Conservation (phyloP, 1,140 invertebrate genomes). For the Parasteatoda tepidariorum region DNA sequence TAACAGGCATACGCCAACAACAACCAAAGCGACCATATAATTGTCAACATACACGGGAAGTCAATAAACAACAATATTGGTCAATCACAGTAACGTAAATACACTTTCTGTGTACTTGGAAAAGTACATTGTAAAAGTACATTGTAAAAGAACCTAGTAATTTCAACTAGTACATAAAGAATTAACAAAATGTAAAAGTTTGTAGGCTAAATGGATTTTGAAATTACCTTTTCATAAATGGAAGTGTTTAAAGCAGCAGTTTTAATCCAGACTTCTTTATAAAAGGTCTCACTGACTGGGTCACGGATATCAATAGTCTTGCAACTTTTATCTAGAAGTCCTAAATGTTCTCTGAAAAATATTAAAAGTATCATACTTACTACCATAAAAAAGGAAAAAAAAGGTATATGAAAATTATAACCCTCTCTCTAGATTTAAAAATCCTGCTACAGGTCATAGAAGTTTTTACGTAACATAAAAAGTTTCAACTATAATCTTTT, state of each 20-base stretch:
- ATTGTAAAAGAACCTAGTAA: neutral
- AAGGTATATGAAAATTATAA: no score
- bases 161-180: neutral
- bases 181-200: neutral
- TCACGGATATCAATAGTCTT: conserved; percentile 76
- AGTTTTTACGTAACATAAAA: neutral
- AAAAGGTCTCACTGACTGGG: conserved; percentile 81
- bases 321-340: conserved; percentile 71
- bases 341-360: conserved; percentile 83
- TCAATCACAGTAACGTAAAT: no score
- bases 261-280: conserved; percentile 81
- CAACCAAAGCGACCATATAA: no score
- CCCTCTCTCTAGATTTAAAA: neutral
- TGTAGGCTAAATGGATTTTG: no score
- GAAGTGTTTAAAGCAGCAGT: conserved; percentile 84
- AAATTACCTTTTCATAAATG: conserved; percentile 83
- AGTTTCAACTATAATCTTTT: no score
- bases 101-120: no score
- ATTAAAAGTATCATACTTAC: neutral
- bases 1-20: no score
- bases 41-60: no score
- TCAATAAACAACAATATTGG: no score
- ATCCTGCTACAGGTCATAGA: neutral
- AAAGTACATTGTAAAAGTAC: neutral
- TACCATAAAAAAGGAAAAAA: conserved; percentile 1